Base-by-base conservation (phyloP, 2,113 vertebrate species). In the Noturus placidus region DNA sequence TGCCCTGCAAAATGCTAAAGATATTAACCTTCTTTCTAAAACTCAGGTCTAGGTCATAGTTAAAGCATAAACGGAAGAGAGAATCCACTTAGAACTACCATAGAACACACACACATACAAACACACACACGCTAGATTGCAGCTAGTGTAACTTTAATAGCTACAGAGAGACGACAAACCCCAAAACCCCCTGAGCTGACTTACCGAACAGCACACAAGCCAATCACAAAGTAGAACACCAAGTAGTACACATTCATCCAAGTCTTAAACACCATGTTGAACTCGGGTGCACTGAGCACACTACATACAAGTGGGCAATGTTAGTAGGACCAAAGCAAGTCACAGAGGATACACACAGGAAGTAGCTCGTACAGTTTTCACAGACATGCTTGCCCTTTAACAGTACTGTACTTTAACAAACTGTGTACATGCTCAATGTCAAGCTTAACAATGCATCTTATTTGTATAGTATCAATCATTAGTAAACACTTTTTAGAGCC, bases 271-370 rank as follows among this genome's bases (percentile, higher is more conserved):
- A 27, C 15, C 30, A 50, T 22, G 50, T 79, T 78, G 52, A 65
- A 82, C 65, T 63, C 42, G 54, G 52, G 54, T 83, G 10, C 69
- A 63, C n/a, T 1, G 9, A 59, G 38, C 25, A 42, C 77, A 38
- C n/a, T 83, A 84, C 5, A 59, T 0, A 33, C 17, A 80, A 25
- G 72, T 67, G 86, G 92, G 89, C 91, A 86, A 4, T 89, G 86
- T 94, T 94, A 94, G 93, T 92, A 77, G 67, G 65, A 78, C 15
- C 86, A 42, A 57, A 87, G 76, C 54, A 52, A 38, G 80, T 86
- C 46, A 61, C 11, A 69, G 63, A 61, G 3, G 63, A 61, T 61
- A 87, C 61, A 85, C 81, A 82, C 65, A 87, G 87, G 67, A 87
- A 88, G 33, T 69, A 63, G 33, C 46, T 10, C 61, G 63, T 33